Conservation (phyloP, 2,888 invertebrate genomes). For the Pammene fasciana region DNA sequence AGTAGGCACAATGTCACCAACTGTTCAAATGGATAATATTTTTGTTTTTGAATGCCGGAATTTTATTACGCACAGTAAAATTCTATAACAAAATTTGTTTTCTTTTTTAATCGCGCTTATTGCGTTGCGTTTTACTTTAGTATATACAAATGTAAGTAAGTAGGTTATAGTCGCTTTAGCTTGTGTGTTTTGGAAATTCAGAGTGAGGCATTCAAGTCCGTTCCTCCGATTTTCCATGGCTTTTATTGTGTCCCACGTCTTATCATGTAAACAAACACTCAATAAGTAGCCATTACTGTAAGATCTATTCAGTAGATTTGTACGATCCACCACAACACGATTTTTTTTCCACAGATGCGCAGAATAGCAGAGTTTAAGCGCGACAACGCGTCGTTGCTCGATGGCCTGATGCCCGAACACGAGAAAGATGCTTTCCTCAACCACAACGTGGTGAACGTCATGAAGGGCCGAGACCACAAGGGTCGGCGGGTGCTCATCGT, state of each 20-base stretch:
- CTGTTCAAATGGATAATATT: constrained; percentile 43
- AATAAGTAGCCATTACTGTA: no score
- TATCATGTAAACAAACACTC: no score
- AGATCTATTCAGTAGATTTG: no score
- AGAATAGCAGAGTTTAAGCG: constrained; percentile 89
- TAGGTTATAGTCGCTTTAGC: background rate
- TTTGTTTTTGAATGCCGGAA: constrained; percentile 33
- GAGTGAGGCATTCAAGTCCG: background rate
- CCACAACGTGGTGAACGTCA: constrained; percentile 89
- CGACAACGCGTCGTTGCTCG: constrained; percentile 86
- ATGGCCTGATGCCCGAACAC: constrained; percentile 86
- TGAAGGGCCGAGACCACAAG: constrained; percentile 89
- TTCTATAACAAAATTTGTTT: constrained; percentile 13
- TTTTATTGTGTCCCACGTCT: background rate
- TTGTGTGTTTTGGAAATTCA: background rate
- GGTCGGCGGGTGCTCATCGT: constrained; percentile 90
- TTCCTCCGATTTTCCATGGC: background rate
- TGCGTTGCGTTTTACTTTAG: background rate
- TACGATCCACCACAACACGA: constrained; percentile 10
- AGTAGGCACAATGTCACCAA: constrained; percentile 44
- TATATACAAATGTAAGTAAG: background rate
- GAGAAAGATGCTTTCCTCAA: constrained; percentile 87
- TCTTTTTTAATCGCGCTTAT: constrained; percentile 9
- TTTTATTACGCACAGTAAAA: constrained; percentile 26
- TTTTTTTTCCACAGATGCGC: constrained; percentile 84